Evolutionary conservation across 2,797 vertebrate genomes (phyloP).

Genomic region (Xyrichtys novacula): DNA sequence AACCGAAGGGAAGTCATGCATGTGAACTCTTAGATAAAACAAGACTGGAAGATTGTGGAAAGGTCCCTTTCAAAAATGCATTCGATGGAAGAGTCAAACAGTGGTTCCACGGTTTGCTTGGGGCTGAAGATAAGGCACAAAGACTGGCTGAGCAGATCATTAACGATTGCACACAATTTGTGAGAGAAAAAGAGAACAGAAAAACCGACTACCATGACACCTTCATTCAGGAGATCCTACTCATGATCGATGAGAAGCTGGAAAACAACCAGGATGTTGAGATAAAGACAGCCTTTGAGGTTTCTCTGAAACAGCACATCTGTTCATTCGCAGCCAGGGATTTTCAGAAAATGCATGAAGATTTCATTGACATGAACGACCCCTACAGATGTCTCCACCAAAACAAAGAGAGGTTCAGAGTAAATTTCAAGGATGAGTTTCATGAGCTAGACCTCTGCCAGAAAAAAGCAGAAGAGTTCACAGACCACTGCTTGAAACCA

Average conservation of each 20-base stretch:
- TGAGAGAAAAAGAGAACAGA: background rate
- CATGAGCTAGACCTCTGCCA: conserved; percentile 66
- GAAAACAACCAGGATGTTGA: background rate
- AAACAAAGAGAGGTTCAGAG: conserved; percentile 62
- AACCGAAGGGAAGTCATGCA: conserved; percentile 29
- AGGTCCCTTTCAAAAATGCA: background rate
- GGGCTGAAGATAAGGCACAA: background rate
- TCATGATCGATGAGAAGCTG: background rate
- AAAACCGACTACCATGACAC: background rate
- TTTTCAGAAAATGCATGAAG: background rate
- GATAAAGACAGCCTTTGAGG: background rate
- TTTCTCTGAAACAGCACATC: conserved; percentile 4
- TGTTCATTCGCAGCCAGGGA: background rate
- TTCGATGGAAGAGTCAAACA: accelerated
- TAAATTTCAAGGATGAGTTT: conserved; percentile 75
- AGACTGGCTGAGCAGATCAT: background rate
- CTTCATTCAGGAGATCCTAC: conserved; percentile 1
- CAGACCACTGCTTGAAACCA: conserved; percentile 52
- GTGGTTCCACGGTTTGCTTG: no score
- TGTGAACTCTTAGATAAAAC: conserved; percentile 17
- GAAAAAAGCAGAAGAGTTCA: conserved; percentile 77
- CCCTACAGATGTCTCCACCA: conserved; percentile 49
- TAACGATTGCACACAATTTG: background rate
- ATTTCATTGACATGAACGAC: conserved; percentile 66
- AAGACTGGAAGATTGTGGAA: background rate